These are phyloP conservation scores for Ridgeia piscesae DNA, from an alignment of 1,140 invertebrate species.

Conservation along the genomic window DNA sequence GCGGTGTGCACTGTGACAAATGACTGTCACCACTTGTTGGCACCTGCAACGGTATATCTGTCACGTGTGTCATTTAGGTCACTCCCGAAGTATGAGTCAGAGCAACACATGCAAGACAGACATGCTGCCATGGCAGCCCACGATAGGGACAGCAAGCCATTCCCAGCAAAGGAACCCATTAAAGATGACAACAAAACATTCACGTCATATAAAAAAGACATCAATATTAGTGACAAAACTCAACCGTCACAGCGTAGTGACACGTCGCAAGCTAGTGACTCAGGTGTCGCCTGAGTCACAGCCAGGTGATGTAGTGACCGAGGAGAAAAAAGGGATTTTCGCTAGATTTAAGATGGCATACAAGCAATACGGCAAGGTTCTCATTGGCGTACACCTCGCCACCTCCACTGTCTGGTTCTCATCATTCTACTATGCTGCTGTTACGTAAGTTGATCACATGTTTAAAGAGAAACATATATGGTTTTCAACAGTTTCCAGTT, in stretches of 20 bases:
- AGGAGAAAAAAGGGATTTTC: constrained; percentile 66
- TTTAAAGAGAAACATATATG: neutral
- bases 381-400: constrained; percentile 83
- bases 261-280: no score
- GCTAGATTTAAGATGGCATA: constrained; percentile 88
- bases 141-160: neutral
- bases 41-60: neutral
- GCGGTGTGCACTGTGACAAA: neutral
- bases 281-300: neutral
- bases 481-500: no score
- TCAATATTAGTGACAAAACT: neutral
- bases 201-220: neutral
- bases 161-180: neutral
- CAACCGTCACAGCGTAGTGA: neutral
- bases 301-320: neutral
- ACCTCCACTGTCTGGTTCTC: constrained; percentile 85
- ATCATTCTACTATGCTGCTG: constrained; percentile 81
- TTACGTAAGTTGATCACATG: constrained; percentile 67
- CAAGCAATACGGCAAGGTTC: constrained; percentile 91
- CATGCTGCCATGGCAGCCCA: neutral
- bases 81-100: neutral
- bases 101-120: neutral
- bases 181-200: neutral
- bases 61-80: neutral
- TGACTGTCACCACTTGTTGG: neutral